Base-by-base conservation (phyloP, 2,797 vertebrate species). In the Myripristis murdjan region DNA sequence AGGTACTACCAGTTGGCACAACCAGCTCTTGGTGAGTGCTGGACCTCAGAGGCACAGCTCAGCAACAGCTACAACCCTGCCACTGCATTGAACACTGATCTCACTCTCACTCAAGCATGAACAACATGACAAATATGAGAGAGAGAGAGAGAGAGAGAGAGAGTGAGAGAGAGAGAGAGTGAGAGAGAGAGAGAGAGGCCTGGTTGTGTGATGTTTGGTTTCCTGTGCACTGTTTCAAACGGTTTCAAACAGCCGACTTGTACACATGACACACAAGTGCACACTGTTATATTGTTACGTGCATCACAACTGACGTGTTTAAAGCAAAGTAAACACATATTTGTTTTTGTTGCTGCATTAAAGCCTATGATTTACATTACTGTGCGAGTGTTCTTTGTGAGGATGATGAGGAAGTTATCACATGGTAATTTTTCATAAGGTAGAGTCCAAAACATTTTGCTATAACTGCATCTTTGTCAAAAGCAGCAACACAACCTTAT, bases 161-260 rank as follows among this genome's bases (percentile, higher is more conserved):
- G 52, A 46, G 48, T 43, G 39, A 31, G 28, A 72, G 58, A 62
- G 72, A 54, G 68, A 44, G 39, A 63, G 67, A 75, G 63, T 31
- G 61, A 52, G 51, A 76, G 59, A 70, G 44, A 65, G 61, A 57
- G 56, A 43, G 58, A 64, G 26, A 37, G 46, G 57, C 1, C 15
- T 64, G n/a, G 41, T 60, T 88, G 54, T 85, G 48, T 63, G 76
- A 24, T 41, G 26, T 72, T 60, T 62, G 64, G 75, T 81, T 88
- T 87, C 86, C 82, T 85, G 81, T 78, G 18, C 4, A 54, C 6
- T 48, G 54, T 78, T n/a, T n/a, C n/a, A n/a, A n/a, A n/a, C n/a
- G 73, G 77, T 79, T 83, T 79, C 48, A 47, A 49, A 77, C 56
- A 53, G 44, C 31, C 14, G n/a, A n/a, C n/a, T n/a, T n/a, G n/a